phyloP scores from a whole-genome alignment of 2,888 invertebrate genomes.

The Melangyna quadrimaculata region DNA sequence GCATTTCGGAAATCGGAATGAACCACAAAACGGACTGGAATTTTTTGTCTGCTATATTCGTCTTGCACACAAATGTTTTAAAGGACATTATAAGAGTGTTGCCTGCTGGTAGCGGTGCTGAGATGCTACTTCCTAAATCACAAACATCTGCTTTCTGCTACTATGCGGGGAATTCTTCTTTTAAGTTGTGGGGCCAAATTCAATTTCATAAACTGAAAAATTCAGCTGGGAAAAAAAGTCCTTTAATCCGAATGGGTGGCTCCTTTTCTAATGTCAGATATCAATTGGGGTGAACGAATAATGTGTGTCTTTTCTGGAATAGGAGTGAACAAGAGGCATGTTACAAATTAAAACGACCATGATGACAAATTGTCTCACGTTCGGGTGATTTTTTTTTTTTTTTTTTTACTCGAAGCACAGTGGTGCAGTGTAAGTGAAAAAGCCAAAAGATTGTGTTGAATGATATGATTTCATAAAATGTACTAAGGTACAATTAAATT shows the following conservation, averaged over 20 bases:
- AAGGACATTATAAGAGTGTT: neutral
- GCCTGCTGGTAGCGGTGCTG: neutral
- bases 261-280: conserved; percentile 44
- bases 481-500: no score
- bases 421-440: neutral
- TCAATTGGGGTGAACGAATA: conserved; percentile 29
- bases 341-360: conserved; percentile 50
- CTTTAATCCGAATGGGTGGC: conserved; percentile 16
- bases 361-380: conserved; percentile 65
- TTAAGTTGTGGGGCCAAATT: conserved; percentile 14
- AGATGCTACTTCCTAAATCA: conserved; percentile 18
- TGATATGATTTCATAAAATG: neutral
- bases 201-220: conserved; percentile 11
- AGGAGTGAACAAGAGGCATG: neutral
- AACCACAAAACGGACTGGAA: conserved; percentile 23
- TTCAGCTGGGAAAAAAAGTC: neutral
- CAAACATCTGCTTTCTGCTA: conserved; percentile 45
- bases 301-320: neutral
- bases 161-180: neutral
- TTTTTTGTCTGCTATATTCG: neutral
- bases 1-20: conserved; percentile 8
- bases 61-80: conserved; percentile 12
- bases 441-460: neutral
- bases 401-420: neutral
- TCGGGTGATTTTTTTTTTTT: conserved; percentile 27